Evolutionary conservation across 2,113 vertebrate species (phyloP).

Genomic region (Albula goreensis): DNA sequence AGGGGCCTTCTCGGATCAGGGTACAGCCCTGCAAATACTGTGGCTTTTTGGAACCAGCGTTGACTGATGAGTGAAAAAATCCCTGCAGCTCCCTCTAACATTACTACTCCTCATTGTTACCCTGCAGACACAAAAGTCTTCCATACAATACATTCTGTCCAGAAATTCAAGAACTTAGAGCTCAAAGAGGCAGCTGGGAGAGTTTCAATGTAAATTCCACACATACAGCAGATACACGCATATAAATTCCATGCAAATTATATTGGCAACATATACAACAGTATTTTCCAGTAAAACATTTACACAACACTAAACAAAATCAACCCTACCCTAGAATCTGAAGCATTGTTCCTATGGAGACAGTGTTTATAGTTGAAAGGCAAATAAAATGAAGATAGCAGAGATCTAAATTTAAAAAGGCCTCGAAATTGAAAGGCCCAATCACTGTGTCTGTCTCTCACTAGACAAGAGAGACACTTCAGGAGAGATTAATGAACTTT

Average conservation of each 20-base stretch:
- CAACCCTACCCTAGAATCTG: background rate
- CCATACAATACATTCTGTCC: too few relatives aligned
- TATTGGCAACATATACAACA: constrained; percentile 13
- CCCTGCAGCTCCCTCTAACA: too few relatives aligned
- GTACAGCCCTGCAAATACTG: too few relatives aligned
- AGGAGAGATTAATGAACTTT: background rate
- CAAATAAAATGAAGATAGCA: constrained; percentile 19
- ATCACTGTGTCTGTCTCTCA: background rate
- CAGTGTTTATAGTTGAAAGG: constrained; percentile 25
- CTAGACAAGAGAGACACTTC: background rate
- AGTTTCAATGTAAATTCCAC: constrained; percentile 8
- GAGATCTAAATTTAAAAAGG: constrained; percentile 19
- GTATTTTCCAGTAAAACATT: background rate
- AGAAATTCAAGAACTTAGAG: too few relatives aligned
- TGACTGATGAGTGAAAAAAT: background rate
- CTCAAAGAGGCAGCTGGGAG: background rate
- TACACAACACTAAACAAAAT: background rate
- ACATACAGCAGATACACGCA: background rate
- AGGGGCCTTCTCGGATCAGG: too few relatives aligned
- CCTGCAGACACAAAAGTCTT: too few relatives aligned
- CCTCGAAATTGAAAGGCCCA: background rate
- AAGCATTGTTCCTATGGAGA: constrained; percentile 47
- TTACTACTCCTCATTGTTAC: too few relatives aligned
- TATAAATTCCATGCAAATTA: constrained; percentile 28
- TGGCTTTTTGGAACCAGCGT: too few relatives aligned